Evolutionary conservation across 2,797 vertebrate species (phyloP).

Genomic region (Sebastes elongatus): DNA sequence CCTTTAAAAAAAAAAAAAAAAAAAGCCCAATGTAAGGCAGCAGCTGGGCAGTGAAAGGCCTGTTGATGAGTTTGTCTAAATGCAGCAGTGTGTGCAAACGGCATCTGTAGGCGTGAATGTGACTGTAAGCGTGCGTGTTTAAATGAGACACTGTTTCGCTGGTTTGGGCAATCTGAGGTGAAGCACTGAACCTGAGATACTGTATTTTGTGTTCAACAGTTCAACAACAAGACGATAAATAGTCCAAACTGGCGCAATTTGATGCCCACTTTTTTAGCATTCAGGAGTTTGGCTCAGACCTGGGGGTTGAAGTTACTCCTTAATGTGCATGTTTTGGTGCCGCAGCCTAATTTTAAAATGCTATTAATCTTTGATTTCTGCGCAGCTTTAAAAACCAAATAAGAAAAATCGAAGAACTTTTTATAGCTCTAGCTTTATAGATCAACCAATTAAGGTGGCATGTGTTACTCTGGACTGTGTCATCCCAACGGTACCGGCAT

Average conservation of each 20-base stretch:
- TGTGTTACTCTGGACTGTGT: background rate
- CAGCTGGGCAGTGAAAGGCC: conserved; percentile 8
- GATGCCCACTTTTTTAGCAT: too few species aligned
- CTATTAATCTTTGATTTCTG: background rate
- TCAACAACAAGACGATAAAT: background rate
- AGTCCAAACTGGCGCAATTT: background rate
- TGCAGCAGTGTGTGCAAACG: background rate
- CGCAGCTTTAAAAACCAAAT: background rate
- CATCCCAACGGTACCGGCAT: too few species aligned
- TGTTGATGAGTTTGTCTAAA: conserved; percentile 17
- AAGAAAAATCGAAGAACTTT: background rate
- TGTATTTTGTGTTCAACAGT: background rate
- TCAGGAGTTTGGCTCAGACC: too few species aligned
- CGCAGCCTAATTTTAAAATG: background rate
- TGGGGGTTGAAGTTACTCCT: too few species aligned
- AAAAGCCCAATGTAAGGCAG: conserved; percentile 12
- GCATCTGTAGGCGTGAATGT: conserved; percentile 7
- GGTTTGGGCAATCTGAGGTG: background rate
- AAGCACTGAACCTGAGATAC: background rate
- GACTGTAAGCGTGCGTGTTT: background rate
- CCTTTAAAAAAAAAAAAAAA: background rate
- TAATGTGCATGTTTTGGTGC: background rate
- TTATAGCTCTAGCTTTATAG: background rate
- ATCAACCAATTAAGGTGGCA: background rate
- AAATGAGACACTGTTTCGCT: background rate